Percentiles rank a stretch among this genome's conserved stretches.
Evolutionary conservation across 1,140 invertebrate species (phyloP).

Genomic region (Cryptotermes secundus): DNA sequence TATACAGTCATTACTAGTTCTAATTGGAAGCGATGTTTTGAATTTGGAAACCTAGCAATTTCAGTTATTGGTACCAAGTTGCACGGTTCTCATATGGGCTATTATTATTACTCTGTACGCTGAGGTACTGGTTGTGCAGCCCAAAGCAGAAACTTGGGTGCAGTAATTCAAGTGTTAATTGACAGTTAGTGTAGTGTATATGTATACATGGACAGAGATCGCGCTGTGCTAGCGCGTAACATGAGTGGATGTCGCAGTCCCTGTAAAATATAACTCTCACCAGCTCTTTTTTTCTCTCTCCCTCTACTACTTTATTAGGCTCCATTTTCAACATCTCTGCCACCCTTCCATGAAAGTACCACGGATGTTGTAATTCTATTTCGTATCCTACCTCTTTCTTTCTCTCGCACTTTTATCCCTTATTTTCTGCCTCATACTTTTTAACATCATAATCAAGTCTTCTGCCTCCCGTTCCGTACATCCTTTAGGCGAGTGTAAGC

Average conservation of each 20-base stretch:
- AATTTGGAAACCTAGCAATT: slow-evolving; percentile 27
- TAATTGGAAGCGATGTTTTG: slow-evolving; percentile 13
- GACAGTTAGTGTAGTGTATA: slow-evolving; percentile 24
- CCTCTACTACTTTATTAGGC: neutral
- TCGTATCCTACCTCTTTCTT: neutral
- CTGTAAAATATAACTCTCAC: slow-evolving; percentile 11
- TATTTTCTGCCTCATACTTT: slow-evolving; percentile 4
- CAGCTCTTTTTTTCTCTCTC: neutral
- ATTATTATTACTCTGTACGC: neutral
- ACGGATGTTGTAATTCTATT: slow-evolving; percentile 13
- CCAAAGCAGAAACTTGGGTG: slow-evolving; percentile 17
- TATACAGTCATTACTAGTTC: neutral
- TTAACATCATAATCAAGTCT: slow-evolving; percentile 20
- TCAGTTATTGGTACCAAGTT: slow-evolving; percentile 14
- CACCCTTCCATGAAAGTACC: neutral
- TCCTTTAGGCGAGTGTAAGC: neutral
- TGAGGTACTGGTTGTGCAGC: neutral
- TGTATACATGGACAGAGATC: neutral
- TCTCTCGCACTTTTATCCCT: neutral
- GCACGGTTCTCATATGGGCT: neutral
- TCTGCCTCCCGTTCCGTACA: neutral
- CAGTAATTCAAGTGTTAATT: slow-evolving; percentile 30
- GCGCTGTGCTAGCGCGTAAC: neutral
- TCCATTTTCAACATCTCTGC: neutral
- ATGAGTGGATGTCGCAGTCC: neutral